phyloP scores from a whole-genome alignment of 2,797 vertebrate genomes.

The Forpus xanthops region DNA sequence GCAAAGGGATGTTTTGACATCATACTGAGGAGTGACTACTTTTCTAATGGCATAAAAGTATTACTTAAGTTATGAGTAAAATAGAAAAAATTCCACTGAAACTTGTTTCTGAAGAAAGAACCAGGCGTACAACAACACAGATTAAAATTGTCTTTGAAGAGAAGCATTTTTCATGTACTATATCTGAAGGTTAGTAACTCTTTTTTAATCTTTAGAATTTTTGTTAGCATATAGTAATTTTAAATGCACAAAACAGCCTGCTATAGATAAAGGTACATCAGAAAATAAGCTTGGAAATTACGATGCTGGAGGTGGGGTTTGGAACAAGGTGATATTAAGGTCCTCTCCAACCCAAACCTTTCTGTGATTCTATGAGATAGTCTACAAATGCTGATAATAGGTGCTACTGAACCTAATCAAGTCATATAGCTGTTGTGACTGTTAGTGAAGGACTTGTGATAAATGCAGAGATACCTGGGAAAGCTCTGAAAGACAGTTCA shows the following conservation, averaged over 20 bases:
- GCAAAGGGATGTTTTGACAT: neutral
- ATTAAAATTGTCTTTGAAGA: conserved; percentile 39
- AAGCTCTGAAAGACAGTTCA: neutral
- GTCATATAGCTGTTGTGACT: neutral
- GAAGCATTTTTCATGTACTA: neutral
- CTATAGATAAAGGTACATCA: conserved; percentile 1
- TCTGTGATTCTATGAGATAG: neutral
- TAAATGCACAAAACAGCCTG: conserved; percentile 41
- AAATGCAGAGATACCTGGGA: neutral
- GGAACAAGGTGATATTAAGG: neutral
- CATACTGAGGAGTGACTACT: neutral
- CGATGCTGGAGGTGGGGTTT: neutral
- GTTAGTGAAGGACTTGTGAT: neutral
- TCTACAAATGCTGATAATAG: neutral
- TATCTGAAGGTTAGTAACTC: conserved; percentile 39
- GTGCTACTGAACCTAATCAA: neutral
- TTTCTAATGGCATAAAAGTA: neutral
- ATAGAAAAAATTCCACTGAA: neutral
- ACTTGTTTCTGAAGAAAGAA: neutral
- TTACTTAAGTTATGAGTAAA: neutral
- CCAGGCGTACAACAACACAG: neutral
- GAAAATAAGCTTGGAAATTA: conserved; percentile 14
- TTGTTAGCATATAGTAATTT: conserved; percentile 31
- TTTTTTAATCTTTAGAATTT: conserved; percentile 55
- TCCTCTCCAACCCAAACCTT: neutral